Base-by-base conservation (phyloP, 2,113 vertebrate species). In the Danionella cerebrum region DNA sequence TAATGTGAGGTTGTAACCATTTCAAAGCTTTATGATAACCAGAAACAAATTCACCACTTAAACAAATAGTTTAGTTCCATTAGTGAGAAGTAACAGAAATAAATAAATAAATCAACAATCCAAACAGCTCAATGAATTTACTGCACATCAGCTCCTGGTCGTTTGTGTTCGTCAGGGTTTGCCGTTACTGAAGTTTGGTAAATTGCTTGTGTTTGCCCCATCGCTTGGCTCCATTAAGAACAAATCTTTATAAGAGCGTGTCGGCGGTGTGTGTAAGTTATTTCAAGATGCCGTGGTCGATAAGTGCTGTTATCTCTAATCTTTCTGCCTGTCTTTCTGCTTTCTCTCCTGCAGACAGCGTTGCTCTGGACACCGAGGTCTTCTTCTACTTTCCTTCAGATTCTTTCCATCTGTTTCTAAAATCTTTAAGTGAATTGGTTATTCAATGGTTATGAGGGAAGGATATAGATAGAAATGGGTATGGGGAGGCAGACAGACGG, bases 281-380 rank as follows among this genome's bases (percentile, higher is more conserved):
- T 73, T 68, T 68, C 63, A 47, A 73, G 66, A 65, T 65, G 31
- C 63, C 44, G 9, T 19, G 39, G 35, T 70, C 19, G 2, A 38
- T 24, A 59, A 36, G 19, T 64, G 41, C 29, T 65, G 19, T 58
- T 52, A 10, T 48, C 55, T 54, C 47, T 73, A 53, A 62, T 10
- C 16, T 65, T 65, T 63, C 94, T 79, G 47, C 79, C 5, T 84
- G 78, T 83, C 74, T 77, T 93, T 78, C 53, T 79, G 5, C 84
- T 80, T n/a, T 82, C 74, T 73, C 74, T 85, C 73, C 90, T 94
- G 85, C 94, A 98, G 96, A 97, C 81, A 92, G 84, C 92, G 83
- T 72, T 90, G 91, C 90, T 92, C 85, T 95, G 94, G 94, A 98
- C 82, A 86, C 94, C 91, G 94, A 98, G 96, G 96, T 98, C 92